Evolutionary conservation across 2,797 vertebrate species (phyloP), one percentile per base, ranked within the genome.

Genomic region (Acipenser transmontanus): DNA sequence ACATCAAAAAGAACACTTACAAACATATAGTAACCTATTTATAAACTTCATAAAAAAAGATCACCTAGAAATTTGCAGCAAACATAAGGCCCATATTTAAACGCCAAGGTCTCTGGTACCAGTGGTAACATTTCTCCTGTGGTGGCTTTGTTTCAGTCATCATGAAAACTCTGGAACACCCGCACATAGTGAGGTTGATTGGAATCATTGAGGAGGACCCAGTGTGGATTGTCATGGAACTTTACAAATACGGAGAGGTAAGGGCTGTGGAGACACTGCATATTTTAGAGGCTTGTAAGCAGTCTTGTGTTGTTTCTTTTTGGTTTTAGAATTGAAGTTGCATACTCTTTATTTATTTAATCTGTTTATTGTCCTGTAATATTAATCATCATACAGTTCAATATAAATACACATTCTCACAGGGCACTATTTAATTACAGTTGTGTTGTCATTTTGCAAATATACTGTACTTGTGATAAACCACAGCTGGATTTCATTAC

Each of bases 171-270:
- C 86, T 99, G 64, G 85, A 98, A 68, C 95, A 99, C 67, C 93
- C 92, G 0, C 89, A 99, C 72, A 97, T 99, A 0, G 97, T 99
- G 71, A 94, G 88, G 71, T 86, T 99, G 68, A 91, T 98, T 0
- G 96, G 95, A 14, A 93, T 98, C 64, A 95, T 96, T 0, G 95
- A 97, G 71, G 94, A 96, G 1, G 84, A 97, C 17, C 96, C 96
- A 1, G 94, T 93, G 51, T 98, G 96, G 95, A 97, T 99, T 7
- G 85, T 99, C 67, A 99, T 99, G 96, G 97, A 99, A 75, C 82
- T 99, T 47, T 99, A 95, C 68, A 78, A 93, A 70, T 79, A 89
- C 0, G 97, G 97, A 76, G 96, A 98, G 93, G 97, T 98, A 50
- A 69, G 88, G 67, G 56, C 34, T n/a, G 3, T 34, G 20, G 20